These are phyloP conservation scores for Aradus depressus DNA, from an alignment of 2,888 invertebrate species.

Conservation along the genomic window DNA sequence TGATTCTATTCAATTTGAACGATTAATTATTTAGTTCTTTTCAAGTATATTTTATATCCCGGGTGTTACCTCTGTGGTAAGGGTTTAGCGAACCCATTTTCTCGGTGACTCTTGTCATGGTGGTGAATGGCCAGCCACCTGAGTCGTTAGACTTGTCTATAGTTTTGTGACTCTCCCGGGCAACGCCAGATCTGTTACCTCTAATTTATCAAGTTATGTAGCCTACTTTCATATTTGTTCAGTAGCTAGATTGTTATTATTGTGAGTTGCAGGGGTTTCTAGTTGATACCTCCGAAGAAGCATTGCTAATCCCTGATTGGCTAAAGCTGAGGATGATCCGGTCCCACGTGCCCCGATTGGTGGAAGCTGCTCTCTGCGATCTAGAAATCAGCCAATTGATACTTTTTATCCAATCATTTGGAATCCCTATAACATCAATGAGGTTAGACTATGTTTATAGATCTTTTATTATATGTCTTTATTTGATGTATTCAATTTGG, in stretches of 20 bases:
- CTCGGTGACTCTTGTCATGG: too few relatives aligned
- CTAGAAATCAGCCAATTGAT: conserved; percentile 80
- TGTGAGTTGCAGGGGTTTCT: conserved; percentile 46
- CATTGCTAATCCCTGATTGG: conserved; percentile 83
- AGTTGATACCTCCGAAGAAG: conserved; percentile 69
- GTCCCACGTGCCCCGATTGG: conserved; percentile 65
- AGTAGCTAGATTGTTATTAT: not conserved
- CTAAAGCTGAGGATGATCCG: conserved; percentile 73
- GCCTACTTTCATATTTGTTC: not conserved
- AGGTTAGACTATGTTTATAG: conserved; percentile 40
- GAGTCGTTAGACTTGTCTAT: too few relatives aligned
- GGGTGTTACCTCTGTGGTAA: too few relatives aligned
- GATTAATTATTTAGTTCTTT: too few relatives aligned
- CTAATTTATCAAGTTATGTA: too few relatives aligned
- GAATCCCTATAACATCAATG: conserved; percentile 81
- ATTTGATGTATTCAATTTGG: not conserved
- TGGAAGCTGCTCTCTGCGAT: conserved; percentile 76
- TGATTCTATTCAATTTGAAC: too few relatives aligned
- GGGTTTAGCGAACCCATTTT: too few relatives aligned
- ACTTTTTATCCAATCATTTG: conserved; percentile 90
- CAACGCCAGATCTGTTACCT: too few relatives aligned
- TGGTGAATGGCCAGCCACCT: too few relatives aligned
- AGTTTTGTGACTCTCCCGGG: too few relatives aligned
- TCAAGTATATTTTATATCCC: too few relatives aligned
- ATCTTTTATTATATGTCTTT: conserved; percentile 4